Evolutionary conservation across 2,113 vertebrate genomes (phyloP), one percentile per base, ranked within the genome.

Genomic region (Lontra canadensis): DNA sequence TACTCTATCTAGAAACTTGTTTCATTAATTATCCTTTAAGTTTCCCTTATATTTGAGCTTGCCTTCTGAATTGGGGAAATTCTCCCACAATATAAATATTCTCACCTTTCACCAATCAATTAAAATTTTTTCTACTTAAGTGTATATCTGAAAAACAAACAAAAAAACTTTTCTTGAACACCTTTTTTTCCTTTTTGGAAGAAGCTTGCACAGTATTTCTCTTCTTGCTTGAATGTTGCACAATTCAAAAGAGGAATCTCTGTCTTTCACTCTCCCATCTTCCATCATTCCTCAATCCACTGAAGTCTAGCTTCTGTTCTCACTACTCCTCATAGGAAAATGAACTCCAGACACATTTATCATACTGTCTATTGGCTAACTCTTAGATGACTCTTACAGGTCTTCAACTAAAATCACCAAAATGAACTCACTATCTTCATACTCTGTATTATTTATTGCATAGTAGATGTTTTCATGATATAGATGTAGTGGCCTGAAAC

Each of bases 281-380:
- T 29, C 20, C 25, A 31, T 57, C 13, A 9, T 55, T 95, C 44
- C 7, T 52, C 14, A n/a, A 1, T 52, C 20, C 59, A 80, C 36
- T 39, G 5, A 65, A n/a, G 0, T 67, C 89, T 85, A 55, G n/a
- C 55, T 47, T 52, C 17, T 79, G 20, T 14, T 71, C 42, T 90
- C n/a, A 76, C 96, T 97, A 92, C 97, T 98, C 90, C 96, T 94
- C 95, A 94, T 97, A 97, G 96, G 97, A 96, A 98, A 65, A 26
- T 57, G 55, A 88, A 59, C 4, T 74, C 85, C 25, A 69, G 49
- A 59, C 21, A 63, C 52, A n/a, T 6, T 4, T 4, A 42, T 7
- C 34, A 44, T 10, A 39, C 61, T 82, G 20, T 11, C 11, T 73
- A 4, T 7, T 95, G 18, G 13, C 15, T 90, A 52, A 55, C 29